Percentiles rank a stretch among this genome's conserved stretches.
Evolutionary conservation across 2,888 invertebrate species (phyloP).

Genomic region (Apantesis nais): DNA sequence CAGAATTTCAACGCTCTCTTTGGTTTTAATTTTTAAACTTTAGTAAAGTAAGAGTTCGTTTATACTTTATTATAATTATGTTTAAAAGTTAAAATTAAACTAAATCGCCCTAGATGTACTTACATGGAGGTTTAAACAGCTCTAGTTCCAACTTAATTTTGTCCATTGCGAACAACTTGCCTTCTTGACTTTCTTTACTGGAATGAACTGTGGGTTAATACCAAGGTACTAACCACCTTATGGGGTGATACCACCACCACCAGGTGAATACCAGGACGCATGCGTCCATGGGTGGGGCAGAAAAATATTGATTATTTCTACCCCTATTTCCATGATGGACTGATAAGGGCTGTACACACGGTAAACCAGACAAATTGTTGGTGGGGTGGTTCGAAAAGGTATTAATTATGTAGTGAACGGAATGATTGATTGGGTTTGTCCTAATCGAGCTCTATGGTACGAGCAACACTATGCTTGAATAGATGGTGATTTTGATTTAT

Average conservation of each 20-base stretch:
- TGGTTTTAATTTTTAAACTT: neutral
- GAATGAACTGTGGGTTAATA: conserved; percentile 71
- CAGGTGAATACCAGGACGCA: conserved; percentile 72
- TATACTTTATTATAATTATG: neutral
- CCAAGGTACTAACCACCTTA: conserved; percentile 66
- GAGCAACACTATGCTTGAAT: conserved; percentile 21
- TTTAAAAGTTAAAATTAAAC: conserved; percentile 11
- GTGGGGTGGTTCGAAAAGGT: conserved; percentile 69
- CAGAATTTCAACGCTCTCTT: neutral
- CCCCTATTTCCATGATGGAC: conserved; percentile 75
- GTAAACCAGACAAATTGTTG: conserved; percentile 74
- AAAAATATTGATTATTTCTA: conserved; percentile 78
- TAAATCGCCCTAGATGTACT: conserved; percentile 27
- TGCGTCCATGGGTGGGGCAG: conserved; percentile 78
- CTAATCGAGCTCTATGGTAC: conserved; percentile 48
- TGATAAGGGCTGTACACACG: conserved; percentile 76
- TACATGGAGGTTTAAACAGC: conserved; percentile 41
- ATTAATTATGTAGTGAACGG: conserved; percentile 79
- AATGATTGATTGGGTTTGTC: conserved; percentile 77
- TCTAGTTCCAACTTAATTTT: conserved; percentile 30
- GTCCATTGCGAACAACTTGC: conserved; percentile 44
- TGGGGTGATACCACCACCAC: conserved; percentile 76
- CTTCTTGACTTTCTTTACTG: conserved; percentile 54
- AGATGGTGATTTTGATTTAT: conserved; percentile 16
- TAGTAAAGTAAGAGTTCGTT: neutral